These are phyloP conservation scores for Trogon melanurus DNA, from an alignment of 2,113 vertebrate genomes.

Conservation along the genomic window DNA sequence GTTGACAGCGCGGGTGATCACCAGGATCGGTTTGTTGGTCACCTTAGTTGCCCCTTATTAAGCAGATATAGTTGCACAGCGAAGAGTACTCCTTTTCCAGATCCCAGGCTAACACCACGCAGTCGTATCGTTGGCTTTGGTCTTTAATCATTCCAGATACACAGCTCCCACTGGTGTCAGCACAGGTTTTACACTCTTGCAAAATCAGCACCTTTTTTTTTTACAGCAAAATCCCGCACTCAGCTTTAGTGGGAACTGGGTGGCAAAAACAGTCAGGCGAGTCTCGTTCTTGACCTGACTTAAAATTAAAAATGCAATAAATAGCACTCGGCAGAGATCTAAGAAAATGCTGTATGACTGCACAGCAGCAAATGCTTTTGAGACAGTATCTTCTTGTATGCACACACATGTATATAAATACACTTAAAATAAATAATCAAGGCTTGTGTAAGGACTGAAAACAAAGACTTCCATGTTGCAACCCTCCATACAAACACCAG, in stretches of 20 bases:
- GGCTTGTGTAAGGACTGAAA: neutral
- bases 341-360: neutral
- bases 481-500: neutral
- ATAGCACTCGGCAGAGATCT: neutral
- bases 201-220: neutral
- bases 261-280: neutral
- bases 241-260: neutral
- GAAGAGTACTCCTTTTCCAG: neutral
- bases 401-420: neutral
- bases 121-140: neutral
- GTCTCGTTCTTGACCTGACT: neutral
- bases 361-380: neutral
- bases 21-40: neutral
- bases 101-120: neutral
- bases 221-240: neutral
- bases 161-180: neutral
- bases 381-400: neutral
- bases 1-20: neutral
- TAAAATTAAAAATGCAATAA: neutral
- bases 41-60: neutral
- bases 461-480: neutral
- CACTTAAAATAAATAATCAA: neutral
- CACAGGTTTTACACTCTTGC: neutral
- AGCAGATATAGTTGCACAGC: neutral
- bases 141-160: conserved; percentile 1